phyloP scores from a whole-genome alignment of 30 jellyfish, hydroid and myxozoan genomes.

The Aurelia coerulea region DNA sequence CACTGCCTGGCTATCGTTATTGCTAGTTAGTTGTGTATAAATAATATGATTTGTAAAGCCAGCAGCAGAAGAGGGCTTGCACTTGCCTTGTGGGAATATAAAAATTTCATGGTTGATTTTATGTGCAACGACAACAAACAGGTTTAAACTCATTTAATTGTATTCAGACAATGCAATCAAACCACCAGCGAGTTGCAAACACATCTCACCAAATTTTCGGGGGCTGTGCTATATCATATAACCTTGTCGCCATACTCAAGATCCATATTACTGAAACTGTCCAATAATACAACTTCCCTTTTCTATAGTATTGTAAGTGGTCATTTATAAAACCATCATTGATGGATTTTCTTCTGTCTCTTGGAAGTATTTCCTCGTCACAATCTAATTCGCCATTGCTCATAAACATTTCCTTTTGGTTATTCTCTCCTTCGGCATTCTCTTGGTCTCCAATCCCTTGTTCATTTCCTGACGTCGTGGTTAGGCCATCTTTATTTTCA shows the following conservation, averaged over 20 bases:
- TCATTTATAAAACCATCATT: neutral
- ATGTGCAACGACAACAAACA: too few species aligned
- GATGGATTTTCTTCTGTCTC: neutral
- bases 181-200: neutral
- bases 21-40: too few species aligned
- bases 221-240: slow-evolving; percentile 78
- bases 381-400: neutral
- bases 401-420: neutral
- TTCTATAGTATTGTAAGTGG: neutral
- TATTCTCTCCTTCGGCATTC: slow-evolving; percentile 7
- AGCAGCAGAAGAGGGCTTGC: too few species aligned
- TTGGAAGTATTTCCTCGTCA: neutral
- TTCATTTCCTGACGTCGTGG: neutral
- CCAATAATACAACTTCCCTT: slow-evolving; percentile 7
- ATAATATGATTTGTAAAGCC: too few species aligned
- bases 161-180: too few species aligned
- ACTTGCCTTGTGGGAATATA: too few species aligned
- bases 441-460: slow-evolving; percentile 13
- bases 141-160: too few species aligned
- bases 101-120: too few species aligned
- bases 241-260: slow-evolving; percentile 57
- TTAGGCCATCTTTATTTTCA: slow-evolving; percentile 7
- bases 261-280: slow-evolving; percentile 51
- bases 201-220: slow-evolving; percentile 79
- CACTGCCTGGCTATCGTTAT: too few species aligned